Percentiles rank a stretch among this genome's conserved stretches.
phyloP scores from a whole-genome alignment of 2,888 invertebrate genomes.

The Pherbina coryleti region DNA sequence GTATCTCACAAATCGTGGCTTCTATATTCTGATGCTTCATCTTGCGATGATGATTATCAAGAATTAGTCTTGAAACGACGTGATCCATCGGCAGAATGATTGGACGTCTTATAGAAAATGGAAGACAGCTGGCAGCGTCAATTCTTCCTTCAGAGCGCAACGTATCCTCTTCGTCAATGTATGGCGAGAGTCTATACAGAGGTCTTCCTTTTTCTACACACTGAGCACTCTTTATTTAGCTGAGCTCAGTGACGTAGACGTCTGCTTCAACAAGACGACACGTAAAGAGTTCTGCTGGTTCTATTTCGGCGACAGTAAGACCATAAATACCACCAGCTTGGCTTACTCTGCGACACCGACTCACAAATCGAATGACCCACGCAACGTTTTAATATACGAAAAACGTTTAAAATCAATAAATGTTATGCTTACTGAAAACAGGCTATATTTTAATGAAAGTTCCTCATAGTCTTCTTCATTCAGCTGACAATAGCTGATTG shows the following conservation, averaged over 20 bases:
- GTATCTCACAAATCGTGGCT: conserved; percentile 39
- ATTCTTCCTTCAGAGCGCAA: conserved; percentile 24
- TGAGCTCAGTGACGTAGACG: background rate
- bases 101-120: conserved; percentile 35
- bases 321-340: background rate
- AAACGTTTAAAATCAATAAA: background rate
- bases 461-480: background rate
- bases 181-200: background rate
- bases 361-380: background rate
- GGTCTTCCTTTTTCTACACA: background rate
- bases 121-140: conserved; percentile 41
- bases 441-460: background rate
- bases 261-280: conserved; percentile 4
- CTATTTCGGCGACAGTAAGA: background rate
- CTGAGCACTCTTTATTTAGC: background rate
- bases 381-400: conserved; percentile 22
- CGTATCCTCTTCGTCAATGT: background rate
- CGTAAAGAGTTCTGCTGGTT: background rate
- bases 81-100: conserved; percentile 44
- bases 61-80: conserved; percentile 34
- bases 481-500: background rate
- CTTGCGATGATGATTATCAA: conserved; percentile 28
- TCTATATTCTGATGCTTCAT: conserved; percentile 45
- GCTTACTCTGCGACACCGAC: background rate
- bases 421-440: background rate